Percentiles rank a stretch among this genome's conserved stretches.
phyloP scores from a whole-genome alignment of 2,797 vertebrate species.

The Brotogeris chrysoptera region DNA sequence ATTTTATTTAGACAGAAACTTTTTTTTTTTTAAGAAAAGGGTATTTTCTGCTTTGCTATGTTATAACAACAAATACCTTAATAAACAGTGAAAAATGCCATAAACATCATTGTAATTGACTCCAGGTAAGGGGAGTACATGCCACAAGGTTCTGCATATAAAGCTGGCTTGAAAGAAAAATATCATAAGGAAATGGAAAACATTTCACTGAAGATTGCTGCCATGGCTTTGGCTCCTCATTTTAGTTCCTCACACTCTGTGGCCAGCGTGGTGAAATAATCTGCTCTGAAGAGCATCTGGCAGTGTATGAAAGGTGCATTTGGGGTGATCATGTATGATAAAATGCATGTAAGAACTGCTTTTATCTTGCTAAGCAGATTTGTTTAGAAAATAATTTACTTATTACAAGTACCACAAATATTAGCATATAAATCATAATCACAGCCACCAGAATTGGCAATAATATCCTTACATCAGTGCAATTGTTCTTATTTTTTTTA shows the following conservation, averaged over 20 bases:
- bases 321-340: neutral
- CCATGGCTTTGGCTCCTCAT: neutral
- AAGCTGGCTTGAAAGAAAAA: neutral
- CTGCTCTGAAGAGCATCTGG: neutral
- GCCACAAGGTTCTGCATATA: accelerated
- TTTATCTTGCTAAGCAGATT: neutral
- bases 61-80: neutral
- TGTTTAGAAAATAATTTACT: neutral
- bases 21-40: neutral
- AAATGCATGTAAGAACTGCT: neutral
- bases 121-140: accelerated
- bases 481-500: neutral
- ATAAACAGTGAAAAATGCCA: neutral
- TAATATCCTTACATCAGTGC: neutral
- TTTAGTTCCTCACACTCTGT: neutral
- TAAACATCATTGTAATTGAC: accelerated
- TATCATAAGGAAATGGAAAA: neutral
- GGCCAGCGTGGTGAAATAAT: neutral
- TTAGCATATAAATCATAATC: neutral
- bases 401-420: neutral
- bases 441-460: neutral
- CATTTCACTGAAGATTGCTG: accelerated
- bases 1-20: neutral
- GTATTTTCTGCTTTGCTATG: neutral
- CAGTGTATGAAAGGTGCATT: neutral